Evolutionary conservation across 2,113 vertebrate species (phyloP).

Genomic region (Phrynosoma blainvillii): DNA sequence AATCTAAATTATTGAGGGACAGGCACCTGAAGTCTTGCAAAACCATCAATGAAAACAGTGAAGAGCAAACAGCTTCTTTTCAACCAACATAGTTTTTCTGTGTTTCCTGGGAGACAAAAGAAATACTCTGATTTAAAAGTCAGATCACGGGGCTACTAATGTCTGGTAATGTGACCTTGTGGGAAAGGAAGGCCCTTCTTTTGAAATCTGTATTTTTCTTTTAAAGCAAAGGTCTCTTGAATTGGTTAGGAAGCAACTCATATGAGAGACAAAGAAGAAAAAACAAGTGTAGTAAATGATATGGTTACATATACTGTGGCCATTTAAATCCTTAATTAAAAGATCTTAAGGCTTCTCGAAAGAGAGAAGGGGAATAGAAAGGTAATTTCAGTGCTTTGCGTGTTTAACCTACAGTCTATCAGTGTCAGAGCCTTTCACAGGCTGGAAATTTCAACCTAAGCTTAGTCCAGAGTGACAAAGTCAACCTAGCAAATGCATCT

Average conservation of each 20-base stretch:
- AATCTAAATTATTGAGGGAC: conserved; percentile 23
- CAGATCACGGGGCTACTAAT: neutral
- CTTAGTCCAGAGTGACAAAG: neutral
- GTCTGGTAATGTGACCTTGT: conserved; percentile 15
- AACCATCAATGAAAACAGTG: conserved; percentile 14
- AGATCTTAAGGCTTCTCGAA: conserved; percentile 6
- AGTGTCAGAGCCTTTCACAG: neutral
- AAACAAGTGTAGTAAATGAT: conserved; percentile 40
- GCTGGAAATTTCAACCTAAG: neutral
- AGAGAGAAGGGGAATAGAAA: conserved; percentile 9
- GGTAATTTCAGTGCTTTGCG: conserved; percentile 14
- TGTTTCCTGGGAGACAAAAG: conserved; percentile 46
- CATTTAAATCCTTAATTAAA: conserved; percentile 50
- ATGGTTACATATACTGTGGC: conserved; percentile 37
- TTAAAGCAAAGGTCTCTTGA: neutral
- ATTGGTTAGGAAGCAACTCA: conserved; percentile 27
- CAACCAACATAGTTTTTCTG: conserved; percentile 24
- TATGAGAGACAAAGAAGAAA: conserved; percentile 9
- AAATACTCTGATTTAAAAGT: conserved; percentile 46
- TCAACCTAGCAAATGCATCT: neutral
- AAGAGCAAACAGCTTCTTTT: conserved; percentile 44
- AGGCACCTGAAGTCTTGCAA: conserved; percentile 37
- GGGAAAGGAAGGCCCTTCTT: conserved; percentile 10
- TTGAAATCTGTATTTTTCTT: conserved; percentile 32
- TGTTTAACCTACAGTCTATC: conserved; percentile 24